Percentiles rank a stretch among this genome's conserved stretches.
phyloP scores from a whole-genome alignment of 1,140 invertebrate species.

The Zaprionus kolodkinae region DNA sequence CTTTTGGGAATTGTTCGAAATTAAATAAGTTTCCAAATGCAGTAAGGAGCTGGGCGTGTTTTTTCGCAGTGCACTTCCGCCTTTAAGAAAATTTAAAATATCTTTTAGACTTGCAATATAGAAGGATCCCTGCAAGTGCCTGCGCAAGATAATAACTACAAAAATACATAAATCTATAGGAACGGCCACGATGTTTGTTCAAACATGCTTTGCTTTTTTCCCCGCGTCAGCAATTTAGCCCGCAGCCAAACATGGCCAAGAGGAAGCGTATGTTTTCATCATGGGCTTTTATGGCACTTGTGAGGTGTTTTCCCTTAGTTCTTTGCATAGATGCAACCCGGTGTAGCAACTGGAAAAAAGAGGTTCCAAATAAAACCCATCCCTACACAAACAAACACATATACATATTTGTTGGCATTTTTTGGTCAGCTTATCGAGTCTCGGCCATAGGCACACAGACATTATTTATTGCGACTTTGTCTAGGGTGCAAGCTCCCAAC shows the following conservation, averaged over 20 bases:
- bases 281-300: conserved; percentile 16
- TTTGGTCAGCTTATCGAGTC: conserved; percentile 48
- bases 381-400: conserved; percentile 18
- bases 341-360: conserved; percentile 23
- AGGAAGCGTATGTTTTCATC: conserved; percentile 26
- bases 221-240: conserved; percentile 35
- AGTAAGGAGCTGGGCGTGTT: background rate
- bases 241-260: conserved; percentile 25
- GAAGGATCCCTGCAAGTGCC: background rate
- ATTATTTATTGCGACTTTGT: conserved; percentile 47
- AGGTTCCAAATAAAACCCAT: conserved; percentile 31
- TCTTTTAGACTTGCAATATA: background rate
- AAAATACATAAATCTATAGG: conserved; percentile 19
- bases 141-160: conserved; percentile 1
- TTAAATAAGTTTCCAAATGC: conserved; percentile 45
- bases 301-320: conserved; percentile 23
- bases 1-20: conserved; percentile 26
- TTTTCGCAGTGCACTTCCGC: background rate
- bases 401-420: conserved; percentile 47
- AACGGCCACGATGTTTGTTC: conserved; percentile 10
- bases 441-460: conserved; percentile 27
- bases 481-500: conserved; percentile 31
- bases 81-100: background rate
- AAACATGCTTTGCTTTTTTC: conserved; percentile 11
- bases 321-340: conserved; percentile 30